Conservation (phyloP, 2,797 vertebrate species). For the Lithobates sylvaticus region DNA sequence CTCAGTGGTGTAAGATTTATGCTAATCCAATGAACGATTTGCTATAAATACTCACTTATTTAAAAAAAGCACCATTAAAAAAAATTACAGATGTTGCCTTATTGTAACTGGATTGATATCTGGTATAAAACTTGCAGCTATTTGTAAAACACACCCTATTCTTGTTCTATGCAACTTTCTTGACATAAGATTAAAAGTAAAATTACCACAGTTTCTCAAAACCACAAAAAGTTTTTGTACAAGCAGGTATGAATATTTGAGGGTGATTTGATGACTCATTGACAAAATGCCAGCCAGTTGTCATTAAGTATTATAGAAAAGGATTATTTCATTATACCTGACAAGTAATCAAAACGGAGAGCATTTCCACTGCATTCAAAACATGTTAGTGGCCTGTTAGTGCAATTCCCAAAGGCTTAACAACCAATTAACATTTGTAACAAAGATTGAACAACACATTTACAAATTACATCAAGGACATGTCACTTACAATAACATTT, state of each 20-base stretch:
- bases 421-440: constrained; percentile 24
- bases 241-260: neutral
- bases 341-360: constrained; percentile 47
- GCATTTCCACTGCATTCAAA: constrained; percentile 26
- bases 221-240: neutral
- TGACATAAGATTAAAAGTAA: too few relatives aligned
- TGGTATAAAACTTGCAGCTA: too few relatives aligned
- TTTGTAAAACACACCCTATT: too few relatives aligned
- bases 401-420: constrained; percentile 18
- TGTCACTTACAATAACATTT: constrained; percentile 9
- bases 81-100: too few relatives aligned
- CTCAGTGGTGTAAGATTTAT: too few relatives aligned
- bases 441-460: neutral
- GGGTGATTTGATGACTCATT: constrained; percentile 18
- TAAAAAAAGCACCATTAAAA: too few relatives aligned
- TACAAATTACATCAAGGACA: constrained; percentile 1
- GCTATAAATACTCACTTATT: too few relatives aligned
- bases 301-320: constrained; percentile 29
- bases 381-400: neutral
- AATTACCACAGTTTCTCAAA: neutral
- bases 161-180: too few relatives aligned
- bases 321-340: constrained; percentile 26
- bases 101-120: too few relatives aligned
- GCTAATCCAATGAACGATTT: too few relatives aligned
- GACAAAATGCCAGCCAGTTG: constrained; percentile 41